Percentiles rank a stretch among this genome's conserved stretches.
Conservation (phyloP, 1,140 invertebrate species). For the Brachionus sp. region DNA sequence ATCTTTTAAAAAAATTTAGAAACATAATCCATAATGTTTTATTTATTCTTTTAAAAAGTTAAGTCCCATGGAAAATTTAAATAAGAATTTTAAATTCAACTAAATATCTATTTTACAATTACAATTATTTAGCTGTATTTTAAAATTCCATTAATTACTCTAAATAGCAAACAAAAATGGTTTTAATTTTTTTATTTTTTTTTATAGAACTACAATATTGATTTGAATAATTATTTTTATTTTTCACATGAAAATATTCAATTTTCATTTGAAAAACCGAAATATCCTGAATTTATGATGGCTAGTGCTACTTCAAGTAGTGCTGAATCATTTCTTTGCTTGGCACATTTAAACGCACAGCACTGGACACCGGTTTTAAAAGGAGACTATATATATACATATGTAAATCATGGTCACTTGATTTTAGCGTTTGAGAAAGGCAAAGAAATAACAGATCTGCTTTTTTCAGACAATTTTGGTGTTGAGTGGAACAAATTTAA, state of each 20-base stretch:
- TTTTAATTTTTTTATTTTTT: background rate
- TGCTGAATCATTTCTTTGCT: background rate
- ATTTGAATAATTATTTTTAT: background rate
- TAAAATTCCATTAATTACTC: too few relatives aligned
- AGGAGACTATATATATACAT: background rate
- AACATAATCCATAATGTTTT: too few relatives aligned
- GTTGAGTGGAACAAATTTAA: background rate
- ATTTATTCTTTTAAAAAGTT: too few relatives aligned
- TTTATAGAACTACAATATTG: background rate
- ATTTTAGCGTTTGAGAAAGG: background rate
- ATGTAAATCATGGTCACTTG: background rate
- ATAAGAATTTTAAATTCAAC: too few relatives aligned
- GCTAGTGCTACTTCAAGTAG: background rate
- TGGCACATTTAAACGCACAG: background rate
- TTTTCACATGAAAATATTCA: background rate
- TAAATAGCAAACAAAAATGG: too few relatives aligned
- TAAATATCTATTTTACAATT: too few relatives aligned
- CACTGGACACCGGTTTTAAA: background rate
- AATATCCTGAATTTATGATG: conserved; percentile 12
- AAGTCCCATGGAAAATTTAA: too few relatives aligned
- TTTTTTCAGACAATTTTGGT: background rate
- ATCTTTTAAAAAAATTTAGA: too few relatives aligned
- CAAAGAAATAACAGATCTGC: background rate
- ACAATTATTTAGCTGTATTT: too few relatives aligned
- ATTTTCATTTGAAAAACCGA: background rate